Conservation (phyloP, 2,113 vertebrate genomes). For the Gadus chalcogrammus region DNA sequence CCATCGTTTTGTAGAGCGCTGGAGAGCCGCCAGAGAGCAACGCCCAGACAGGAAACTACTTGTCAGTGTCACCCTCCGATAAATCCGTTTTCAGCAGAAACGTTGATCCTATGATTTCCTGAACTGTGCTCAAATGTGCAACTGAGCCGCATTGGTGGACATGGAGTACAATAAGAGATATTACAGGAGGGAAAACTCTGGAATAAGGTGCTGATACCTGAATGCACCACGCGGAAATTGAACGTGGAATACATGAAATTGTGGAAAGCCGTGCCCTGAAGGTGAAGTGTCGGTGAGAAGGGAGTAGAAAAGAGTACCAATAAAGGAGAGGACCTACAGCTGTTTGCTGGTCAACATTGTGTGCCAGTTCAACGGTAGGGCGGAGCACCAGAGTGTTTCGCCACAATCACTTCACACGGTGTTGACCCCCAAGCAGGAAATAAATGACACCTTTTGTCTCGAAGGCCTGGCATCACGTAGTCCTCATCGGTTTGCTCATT, state of each 20-base stretch:
- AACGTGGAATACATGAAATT: not conserved
- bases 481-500: no score
- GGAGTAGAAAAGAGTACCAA: slow-evolving; percentile 33
- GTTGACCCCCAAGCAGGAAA: slow-evolving; percentile 53
- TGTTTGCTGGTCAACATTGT: slow-evolving; percentile 54
- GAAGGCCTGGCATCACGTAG: no score
- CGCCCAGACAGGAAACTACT: not conserved
- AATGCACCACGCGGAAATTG: not conserved
- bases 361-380: slow-evolving; percentile 56
- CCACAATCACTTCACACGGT: slow-evolving; percentile 49
- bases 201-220: not conserved
- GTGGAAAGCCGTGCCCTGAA: not conserved
- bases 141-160: no score
- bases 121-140: no score
- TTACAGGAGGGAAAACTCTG: no score
- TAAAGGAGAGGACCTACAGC: slow-evolving; percentile 27
- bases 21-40: not conserved
- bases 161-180: no score
- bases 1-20: no score
- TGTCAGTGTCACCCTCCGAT: not conserved
- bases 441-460: slow-evolving; percentile 14
- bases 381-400: slow-evolving; percentile 41
- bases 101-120: no score
- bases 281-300: not conserved
- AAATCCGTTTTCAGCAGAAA: not conserved